These are phyloP conservation scores for Drosophila asahinai DNA, from an alignment of 1,140 invertebrate species.

Conservation along the genomic window DNA sequence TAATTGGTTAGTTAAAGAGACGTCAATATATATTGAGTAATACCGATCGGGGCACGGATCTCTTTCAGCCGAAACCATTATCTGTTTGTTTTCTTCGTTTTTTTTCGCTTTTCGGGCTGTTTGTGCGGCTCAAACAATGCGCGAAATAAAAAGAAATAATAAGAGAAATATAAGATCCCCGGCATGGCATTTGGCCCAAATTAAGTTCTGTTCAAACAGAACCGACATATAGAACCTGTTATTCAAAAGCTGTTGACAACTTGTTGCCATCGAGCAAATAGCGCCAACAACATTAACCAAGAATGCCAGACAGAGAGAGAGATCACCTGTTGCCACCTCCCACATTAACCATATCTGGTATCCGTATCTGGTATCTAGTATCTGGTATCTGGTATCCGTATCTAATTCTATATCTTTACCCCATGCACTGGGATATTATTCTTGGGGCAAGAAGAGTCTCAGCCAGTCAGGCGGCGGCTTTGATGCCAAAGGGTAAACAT, in stretches of 20 bases:
- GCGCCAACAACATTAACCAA: conserved; percentile 37
- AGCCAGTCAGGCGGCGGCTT: conserved; percentile 9
- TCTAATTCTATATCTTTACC: conserved; percentile 3
- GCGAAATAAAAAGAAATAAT: conserved; percentile 24
- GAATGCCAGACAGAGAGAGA: conserved; percentile 11
- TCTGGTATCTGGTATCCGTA: not conserved
- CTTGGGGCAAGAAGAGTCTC: not conserved
- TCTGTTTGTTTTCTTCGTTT: conserved; percentile 3
- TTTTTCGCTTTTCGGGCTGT: not conserved
- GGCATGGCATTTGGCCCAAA: conserved; percentile 35
- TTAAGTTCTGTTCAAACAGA: conserved; percentile 42
- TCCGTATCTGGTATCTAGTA: conserved; percentile 1
- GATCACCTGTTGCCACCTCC: conserved; percentile 41
- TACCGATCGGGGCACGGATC: conserved; percentile 26
- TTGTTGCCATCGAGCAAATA: conserved; percentile 37
- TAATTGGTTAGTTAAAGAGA: conserved; percentile 43
- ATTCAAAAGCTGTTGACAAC: conserved; percentile 50
- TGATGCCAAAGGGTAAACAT: conserved; percentile 18
- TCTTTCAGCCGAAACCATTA: conserved; percentile 30
- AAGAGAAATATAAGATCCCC: conserved; percentile 8
- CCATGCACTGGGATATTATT: conserved; percentile 6
- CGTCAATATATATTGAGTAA: conserved; percentile 22
- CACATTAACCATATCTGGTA: conserved; percentile 19
- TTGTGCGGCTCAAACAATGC: conserved; percentile 26
- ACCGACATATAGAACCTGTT: conserved; percentile 28